Conservation (phyloP, 2,888 invertebrate genomes). For the Gastrophysa polygoni region DNA sequence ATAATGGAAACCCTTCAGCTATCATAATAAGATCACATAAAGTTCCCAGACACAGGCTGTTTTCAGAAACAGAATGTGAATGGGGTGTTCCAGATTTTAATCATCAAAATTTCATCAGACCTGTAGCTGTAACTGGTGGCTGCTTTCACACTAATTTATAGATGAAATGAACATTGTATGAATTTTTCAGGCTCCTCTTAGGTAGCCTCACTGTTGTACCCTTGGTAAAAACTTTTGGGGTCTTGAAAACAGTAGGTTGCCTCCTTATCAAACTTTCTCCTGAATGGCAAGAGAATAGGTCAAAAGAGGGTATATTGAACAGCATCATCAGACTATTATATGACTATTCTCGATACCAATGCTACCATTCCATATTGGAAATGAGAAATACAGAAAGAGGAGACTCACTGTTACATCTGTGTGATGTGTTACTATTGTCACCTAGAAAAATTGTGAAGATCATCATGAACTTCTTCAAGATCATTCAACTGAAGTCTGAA, state of each 20-base stretch:
- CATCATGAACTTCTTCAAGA: slow-evolving; percentile 50
- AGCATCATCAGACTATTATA: slow-evolving; percentile 50
- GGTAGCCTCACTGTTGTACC: slow-evolving; percentile 42
- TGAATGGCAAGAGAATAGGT: slow-evolving; percentile 47
- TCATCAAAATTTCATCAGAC: too few relatives aligned
- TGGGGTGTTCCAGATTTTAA: too few relatives aligned
- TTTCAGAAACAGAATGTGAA: too few relatives aligned
- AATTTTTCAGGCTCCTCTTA: slow-evolving; percentile 43
- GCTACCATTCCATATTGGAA: slow-evolving; percentile 46
- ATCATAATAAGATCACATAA: too few relatives aligned
- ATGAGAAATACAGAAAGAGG: slow-evolving; percentile 50
- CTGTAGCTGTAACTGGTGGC: too few relatives aligned
- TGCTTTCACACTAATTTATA: too few relatives aligned
- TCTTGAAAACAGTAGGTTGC: slow-evolving; percentile 47
- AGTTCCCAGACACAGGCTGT: too few relatives aligned
- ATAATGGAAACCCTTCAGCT: too few relatives aligned
- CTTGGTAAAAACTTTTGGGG: slow-evolving; percentile 44
- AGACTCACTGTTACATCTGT: slow-evolving; percentile 49
- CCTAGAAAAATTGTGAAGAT: slow-evolving; percentile 53
- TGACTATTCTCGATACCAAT: slow-evolving; percentile 49
- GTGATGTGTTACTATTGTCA: slow-evolving; percentile 47
- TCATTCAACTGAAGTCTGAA: slow-evolving; percentile 50
- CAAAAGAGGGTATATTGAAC: slow-evolving; percentile 47
- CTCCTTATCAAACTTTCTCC: slow-evolving; percentile 52
- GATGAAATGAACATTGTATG: too few relatives aligned